Base-by-base conservation (phyloP, 30 jellyfish, hydroid and myxozoan genomes). In the Pseudorhiza aurosa region DNA sequence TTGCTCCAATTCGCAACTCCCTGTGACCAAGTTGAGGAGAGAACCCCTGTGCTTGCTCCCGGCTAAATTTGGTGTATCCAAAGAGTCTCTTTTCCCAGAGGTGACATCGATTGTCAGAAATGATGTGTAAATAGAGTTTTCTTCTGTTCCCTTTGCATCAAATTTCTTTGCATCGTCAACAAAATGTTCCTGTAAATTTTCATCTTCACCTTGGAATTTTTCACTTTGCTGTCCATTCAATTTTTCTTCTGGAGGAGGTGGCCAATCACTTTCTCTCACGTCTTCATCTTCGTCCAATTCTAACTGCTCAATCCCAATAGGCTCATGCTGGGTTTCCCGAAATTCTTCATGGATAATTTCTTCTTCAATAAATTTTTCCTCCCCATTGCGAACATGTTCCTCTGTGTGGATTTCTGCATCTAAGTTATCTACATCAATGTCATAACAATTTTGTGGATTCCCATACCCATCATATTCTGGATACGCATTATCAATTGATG, bases 71-170 rank as follows among this genome's bases (percentile, higher is more conserved):
- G 82, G 63, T 8, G 68, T 18, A 30, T 58, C 79, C 0, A 36
- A 19, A 31, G n/a, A 32, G 7, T 62, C 79, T 19, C 69, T 67
- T 65, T 57, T 80, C 24, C 72, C 49, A 2, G 83, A 35, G 42
- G 75, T 65, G 36, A 82, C 94, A 82, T 82, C 94, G 37, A 82
- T 82, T 29, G 94, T 82, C 64, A 82, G 62, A 58, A 82, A 82
- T 26, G 94, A 82, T 1, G 94, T 82, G 62, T 82, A 82, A 10
- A 82, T 19, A 18, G 76, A 80, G 3, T 46, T 32, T 25, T 79
- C 91, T 42, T 79, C 36, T n/a, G 56, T 8, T 42, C 14, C 17
- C 44, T 43, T 68, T 8, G 29, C 30, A 29, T 2, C 75, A 31
- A 2, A 25, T 29, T 10, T 18, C 2, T 12, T 59, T n/a, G 9